Evolutionary conservation across 1,140 invertebrate genomes (phyloP).

Genomic region (Procambarus clarkii): DNA sequence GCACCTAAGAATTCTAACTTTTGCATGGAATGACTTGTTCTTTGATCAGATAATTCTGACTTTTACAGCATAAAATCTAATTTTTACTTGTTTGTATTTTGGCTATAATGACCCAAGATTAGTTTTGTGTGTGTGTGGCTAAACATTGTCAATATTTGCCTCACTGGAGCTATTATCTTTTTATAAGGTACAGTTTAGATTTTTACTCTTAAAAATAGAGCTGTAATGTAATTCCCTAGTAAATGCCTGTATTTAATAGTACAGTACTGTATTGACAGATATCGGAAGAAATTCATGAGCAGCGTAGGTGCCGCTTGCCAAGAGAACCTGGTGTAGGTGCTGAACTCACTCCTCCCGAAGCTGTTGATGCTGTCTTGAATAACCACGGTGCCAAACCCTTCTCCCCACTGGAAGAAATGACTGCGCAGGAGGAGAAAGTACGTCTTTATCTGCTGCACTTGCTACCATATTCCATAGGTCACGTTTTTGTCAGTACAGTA

Average conservation of each 20-base stretch:
- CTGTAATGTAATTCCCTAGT: background rate
- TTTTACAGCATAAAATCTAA: too few relatives aligned
- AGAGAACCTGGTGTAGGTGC: slow-evolving; percentile 93
- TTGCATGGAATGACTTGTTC: too few relatives aligned
- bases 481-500: too few relatives aligned
- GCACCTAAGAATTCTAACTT: too few relatives aligned
- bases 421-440: slow-evolving; percentile 39
- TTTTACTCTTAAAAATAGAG: background rate
- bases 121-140: too few relatives aligned
- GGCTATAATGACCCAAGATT: too few relatives aligned
- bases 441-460: background rate
- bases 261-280: slow-evolving; percentile 73
- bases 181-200: too few relatives aligned
- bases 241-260: too few relatives aligned
- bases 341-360: slow-evolving; percentile 77
- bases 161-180: background rate
- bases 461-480: background rate
- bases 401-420: slow-evolving; percentile 33
- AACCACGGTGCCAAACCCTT: slow-evolving; percentile 33
- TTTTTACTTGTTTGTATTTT: too few relatives aligned
- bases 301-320: slow-evolving; percentile 79
- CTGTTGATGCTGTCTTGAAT: slow-evolving; percentile 6
- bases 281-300: slow-evolving; percentile 79
- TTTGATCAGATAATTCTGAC: too few relatives aligned
- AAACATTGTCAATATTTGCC: background rate